Evolutionary conservation across 2,888 invertebrate genomes (phyloP).

Genomic region (Bombylius discolor): DNA sequence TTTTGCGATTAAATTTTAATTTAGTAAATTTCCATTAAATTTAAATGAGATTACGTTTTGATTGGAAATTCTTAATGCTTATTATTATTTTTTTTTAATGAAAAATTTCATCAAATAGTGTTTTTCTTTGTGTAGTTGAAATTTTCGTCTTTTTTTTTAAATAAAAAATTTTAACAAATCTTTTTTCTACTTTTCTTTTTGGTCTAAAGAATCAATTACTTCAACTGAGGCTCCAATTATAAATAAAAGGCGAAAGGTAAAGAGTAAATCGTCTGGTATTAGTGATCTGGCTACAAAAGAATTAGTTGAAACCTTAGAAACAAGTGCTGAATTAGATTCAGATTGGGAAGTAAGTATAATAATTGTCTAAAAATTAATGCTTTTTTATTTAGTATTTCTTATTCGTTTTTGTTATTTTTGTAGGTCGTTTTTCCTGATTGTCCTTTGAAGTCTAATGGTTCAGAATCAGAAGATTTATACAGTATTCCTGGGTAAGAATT

Average conservation of each 20-base stretch:
- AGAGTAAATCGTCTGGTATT: slow-evolving; percentile 23
- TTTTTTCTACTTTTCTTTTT: too few relatives aligned
- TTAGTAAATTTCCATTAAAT: too few relatives aligned
- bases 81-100: too few relatives aligned
- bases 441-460: slow-evolving; percentile 25
- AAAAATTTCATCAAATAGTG: too few relatives aligned
- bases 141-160: too few relatives aligned
- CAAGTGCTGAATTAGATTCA: slow-evolving; percentile 27
- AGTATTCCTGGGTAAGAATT: slow-evolving; percentile 36
- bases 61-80: too few relatives aligned
- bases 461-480: slow-evolving; percentile 36
- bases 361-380: background rate
- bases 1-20: too few relatives aligned
- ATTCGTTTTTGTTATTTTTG: background rate
- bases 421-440: slow-evolving; percentile 34
- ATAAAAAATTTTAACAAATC: too few relatives aligned
- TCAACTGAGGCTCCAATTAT: slow-evolving; percentile 6
- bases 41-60: too few relatives aligned
- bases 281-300: slow-evolving; percentile 35
- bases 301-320: slow-evolving; percentile 31
- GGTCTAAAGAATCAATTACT: background rate
- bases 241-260: slow-evolving; percentile 20
- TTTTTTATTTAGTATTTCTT: background rate
- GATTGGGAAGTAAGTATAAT: slow-evolving; percentile 27
- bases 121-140: too few relatives aligned